phyloP scores from a whole-genome alignment of 2,888 invertebrate genomes.

The Norana najaformis region DNA sequence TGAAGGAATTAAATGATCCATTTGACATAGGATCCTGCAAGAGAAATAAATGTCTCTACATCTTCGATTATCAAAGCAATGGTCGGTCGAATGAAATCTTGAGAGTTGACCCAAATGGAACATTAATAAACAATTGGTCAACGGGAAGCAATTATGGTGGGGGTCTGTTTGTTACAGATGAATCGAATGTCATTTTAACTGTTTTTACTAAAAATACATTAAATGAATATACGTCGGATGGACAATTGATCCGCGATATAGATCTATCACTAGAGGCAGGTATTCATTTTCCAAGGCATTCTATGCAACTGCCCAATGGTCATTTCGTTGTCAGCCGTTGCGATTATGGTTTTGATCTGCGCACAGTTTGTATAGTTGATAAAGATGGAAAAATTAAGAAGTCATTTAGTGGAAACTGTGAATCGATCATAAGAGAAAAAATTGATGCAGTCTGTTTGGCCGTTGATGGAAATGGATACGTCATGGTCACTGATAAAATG shows the following conservation, averaged over 20 bases:
- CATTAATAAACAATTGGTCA: not conserved
- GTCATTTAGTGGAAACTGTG: not conserved
- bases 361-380: not conserved
- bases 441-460: not conserved
- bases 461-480: not conserved
- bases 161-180: not conserved
- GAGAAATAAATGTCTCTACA: not conserved
- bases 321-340: not conserved
- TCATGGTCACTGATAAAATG: not conserved
- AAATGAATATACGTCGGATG: not conserved
- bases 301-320: not conserved
- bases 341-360: not conserved
- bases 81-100: not conserved
- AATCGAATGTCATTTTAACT: constrained; percentile 5
- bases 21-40: not conserved
- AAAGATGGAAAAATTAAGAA: not conserved
- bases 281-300: not conserved
- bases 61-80: not conserved
- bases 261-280: not conserved
- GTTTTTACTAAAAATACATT: not conserved
- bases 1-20: not conserved
- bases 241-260: not conserved
- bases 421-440: not conserved
- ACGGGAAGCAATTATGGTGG: not conserved
- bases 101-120: not conserved